Conservation (phyloP, 2,888 invertebrate species). For the Pasiphila rectangulata region DNA sequence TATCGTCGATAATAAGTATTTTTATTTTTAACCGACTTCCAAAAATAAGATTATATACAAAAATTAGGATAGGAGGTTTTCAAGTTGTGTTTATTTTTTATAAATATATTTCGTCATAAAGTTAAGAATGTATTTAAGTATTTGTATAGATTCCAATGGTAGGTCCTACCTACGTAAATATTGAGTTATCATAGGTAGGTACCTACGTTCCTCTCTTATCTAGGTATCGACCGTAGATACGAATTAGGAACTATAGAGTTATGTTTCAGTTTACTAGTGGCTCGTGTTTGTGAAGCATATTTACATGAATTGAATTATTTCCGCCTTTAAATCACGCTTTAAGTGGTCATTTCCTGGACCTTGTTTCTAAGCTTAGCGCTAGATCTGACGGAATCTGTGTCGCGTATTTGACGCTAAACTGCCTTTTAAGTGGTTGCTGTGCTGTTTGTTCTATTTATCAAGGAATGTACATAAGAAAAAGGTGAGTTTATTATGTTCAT, state of each 20-base stretch:
- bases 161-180: conserved; percentile 1
- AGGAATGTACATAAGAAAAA: conserved; percentile 1
- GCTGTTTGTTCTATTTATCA: not conserved
- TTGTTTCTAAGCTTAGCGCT: not conserved
- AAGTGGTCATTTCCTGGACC: conserved; percentile 1
- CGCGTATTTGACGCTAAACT: not conserved
- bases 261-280: conserved; percentile 33
- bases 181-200: conserved; percentile 12
- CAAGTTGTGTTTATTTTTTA: too few relatives aligned
- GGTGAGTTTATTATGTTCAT: too few relatives aligned
- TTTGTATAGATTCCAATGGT: not conserved
- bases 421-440: not conserved
- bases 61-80: too few relatives aligned
- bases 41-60: too few relatives aligned
- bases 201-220: conserved; percentile 26
- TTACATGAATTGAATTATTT: conserved; percentile 8
- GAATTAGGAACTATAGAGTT: conserved; percentile 19
- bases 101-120: too few relatives aligned
- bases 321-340: conserved; percentile 3
- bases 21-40: too few relatives aligned
- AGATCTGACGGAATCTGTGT: not conserved
- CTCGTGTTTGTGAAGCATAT: conserved; percentile 34
- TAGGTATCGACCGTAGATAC: conserved; percentile 21
- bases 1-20: too few relatives aligned
- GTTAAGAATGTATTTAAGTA: too few relatives aligned